phyloP scores from a whole-genome alignment of 2,797 vertebrate genomes.

The Picus viridis region DNA sequence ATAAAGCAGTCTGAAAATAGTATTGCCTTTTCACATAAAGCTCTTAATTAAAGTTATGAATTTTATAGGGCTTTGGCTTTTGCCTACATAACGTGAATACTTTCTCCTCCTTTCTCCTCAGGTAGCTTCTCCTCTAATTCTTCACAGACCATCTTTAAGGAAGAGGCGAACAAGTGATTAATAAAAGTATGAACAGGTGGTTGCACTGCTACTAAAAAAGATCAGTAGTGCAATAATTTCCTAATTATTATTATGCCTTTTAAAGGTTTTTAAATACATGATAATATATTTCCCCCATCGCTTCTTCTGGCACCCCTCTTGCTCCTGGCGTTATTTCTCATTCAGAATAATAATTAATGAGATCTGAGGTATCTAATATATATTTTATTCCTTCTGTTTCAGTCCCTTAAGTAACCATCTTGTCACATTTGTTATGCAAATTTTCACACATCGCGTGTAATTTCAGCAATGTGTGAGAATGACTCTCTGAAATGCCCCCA shows the following conservation, averaged over 20 bases:
- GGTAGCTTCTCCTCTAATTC: constrained; percentile 51
- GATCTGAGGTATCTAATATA: constrained; percentile 70
- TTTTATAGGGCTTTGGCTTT: constrained; percentile 16
- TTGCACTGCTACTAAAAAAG: constrained; percentile 65
- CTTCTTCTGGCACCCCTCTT: constrained; percentile 63
- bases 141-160: constrained; percentile 44
- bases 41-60: constrained; percentile 68
- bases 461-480: constrained; percentile 74
- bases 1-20: constrained; percentile 50
- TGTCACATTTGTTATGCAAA: constrained; percentile 82
- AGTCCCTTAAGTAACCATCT: constrained; percentile 78
- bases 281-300: constrained; percentile 71
- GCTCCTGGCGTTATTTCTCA: constrained; percentile 70
- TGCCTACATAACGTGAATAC: neutral
- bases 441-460: constrained; percentile 62
- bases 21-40: constrained; percentile 16
- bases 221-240: constrained; percentile 75
- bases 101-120: constrained; percentile 25
- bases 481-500: constrained; percentile 70
- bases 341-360: constrained; percentile 79
- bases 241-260: constrained; percentile 78
- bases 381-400: constrained; percentile 77
- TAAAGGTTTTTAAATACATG: constrained; percentile 72
- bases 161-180: constrained; percentile 60
- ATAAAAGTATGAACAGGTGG: constrained; percentile 74